Percentiles rank a stretch among this genome's conserved stretches.
phyloP scores from a whole-genome alignment of 2,113 vertebrate genomes.

The Lagenorhynchus albirostris region DNA sequence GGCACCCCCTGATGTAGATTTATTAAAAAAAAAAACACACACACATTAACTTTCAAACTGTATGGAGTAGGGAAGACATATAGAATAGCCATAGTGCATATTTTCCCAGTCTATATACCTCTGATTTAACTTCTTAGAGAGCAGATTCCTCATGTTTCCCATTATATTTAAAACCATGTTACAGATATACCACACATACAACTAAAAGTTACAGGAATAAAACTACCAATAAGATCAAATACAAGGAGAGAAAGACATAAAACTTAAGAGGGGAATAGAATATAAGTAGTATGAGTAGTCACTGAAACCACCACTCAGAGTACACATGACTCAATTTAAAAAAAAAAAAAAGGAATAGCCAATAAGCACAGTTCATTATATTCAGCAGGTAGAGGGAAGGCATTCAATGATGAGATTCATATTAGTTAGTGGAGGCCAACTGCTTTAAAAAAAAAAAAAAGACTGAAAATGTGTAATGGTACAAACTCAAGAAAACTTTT shows the following conservation, averaged over 20 bases:
- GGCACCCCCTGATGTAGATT: not conserved
- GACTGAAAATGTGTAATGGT: not conserved
- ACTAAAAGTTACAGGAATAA: not conserved
- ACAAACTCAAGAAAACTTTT: not conserved
- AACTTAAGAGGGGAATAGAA: not conserved
- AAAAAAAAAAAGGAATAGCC: not conserved
- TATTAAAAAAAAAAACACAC: not conserved
- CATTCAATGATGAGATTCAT: not conserved
- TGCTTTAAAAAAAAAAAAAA: not conserved
- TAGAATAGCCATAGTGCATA: not conserved
- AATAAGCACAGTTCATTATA: slow-evolving; percentile 15
- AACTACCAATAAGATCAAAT: not conserved
- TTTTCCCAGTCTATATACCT: not conserved
- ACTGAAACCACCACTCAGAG: not conserved
- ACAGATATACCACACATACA: not conserved
- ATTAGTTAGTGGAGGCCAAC: not conserved
- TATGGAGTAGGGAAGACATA: not conserved
- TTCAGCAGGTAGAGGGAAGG: not conserved
- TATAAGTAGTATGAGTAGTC: not conserved
- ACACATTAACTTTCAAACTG: not conserved
- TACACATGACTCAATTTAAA: not conserved
- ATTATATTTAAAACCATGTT: not conserved
- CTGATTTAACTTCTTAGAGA: not conserved
- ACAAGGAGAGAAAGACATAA: slow-evolving; percentile 6
- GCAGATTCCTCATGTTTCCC: not conserved